Base-by-base conservation (phyloP, 2,888 invertebrate genomes). In the Micoletzkya japonica region DNA sequence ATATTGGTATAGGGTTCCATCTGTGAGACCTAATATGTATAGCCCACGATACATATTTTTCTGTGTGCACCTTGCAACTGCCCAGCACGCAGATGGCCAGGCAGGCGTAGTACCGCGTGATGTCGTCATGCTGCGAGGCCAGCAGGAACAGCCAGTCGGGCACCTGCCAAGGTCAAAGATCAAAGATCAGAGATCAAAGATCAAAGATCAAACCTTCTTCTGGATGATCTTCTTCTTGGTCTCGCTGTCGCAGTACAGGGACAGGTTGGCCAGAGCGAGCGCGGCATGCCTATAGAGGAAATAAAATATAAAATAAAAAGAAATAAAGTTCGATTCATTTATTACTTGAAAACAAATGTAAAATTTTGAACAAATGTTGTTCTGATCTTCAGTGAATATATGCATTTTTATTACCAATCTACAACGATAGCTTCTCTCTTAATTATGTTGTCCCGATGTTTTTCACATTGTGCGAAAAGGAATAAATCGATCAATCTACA, bases 31-130 rank as follows among this genome's bases (percentile, higher is more conserved):
- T n/a, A n/a, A n/a, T n/a, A n/a, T n/a, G n/a, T n/a, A n/a, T n/a
- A n/a, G n/a, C n/a, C n/a, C n/a, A n/a, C n/a, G n/a, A n/a, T n/a
- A n/a, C n/a, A n/a, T n/a, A n/a, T n/a, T 1, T 61, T 24, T 28
- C 26, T 24, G 28, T 34, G n/a, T 34, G 50, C 57, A 75, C 72
- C 70, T 82, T 82, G 30, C 78, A 76, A 68, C 79, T 81, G 28
- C 78, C 80, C n/a, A 85, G 74, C 34, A 78, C 94, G 4, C 96
- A 94, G 77, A 97, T 96, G 37, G 97, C 97, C 84, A 98, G 89
- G 86, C 97, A 98, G 17, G 98, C 97, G 86, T 97, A 98, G 87
- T 98, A 98, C 87, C 95, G 94, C 74, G 95, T 94, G 82, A 95
- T 93, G 86, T 97, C 96, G 86, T 98, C 97, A 80, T 91, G 34